Evolutionary conservation across 1,140 invertebrate species (phyloP), one percentile per base, ranked within the genome.

Genomic region (Rhagoletis pomonella): DNA sequence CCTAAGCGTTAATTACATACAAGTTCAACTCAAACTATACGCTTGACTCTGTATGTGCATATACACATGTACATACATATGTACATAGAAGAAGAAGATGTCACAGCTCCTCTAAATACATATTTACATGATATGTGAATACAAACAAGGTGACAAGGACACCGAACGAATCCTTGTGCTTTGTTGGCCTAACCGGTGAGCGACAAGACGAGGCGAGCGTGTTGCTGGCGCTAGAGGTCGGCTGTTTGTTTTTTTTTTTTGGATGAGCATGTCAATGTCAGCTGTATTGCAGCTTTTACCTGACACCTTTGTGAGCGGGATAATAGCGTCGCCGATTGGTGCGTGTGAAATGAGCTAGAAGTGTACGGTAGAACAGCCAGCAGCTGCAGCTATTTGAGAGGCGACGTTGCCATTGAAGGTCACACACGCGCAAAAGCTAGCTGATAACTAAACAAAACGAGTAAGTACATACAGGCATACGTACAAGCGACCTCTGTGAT

Each of bases 281-380:
- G 6, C 19, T 81, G 19, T 42, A 3, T 81, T 9, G 19, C 12
- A 9, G 3, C 47, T 4, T 73, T 73, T 73, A 17, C 29, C 73
- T 55, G 47, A 17, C 73, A 19, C 47, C 2, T 81, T 55, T 81
- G 47, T 29, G 73, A 81, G 47, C 55, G 73, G 14, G 44, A 81
- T 81, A 50, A 55, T 81, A 47, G 17, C 47, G 19, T 55, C 17
- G 73, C 19, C 17, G 73, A 19, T 50, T 81, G 73, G 14, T 81
- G 73, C 73, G 73, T 81, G 73, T 50, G 73, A 81, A 55, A 81
- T 81, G 73, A 81, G 50, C 73, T 81, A 55, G 73, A 29, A 81
- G n/a, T 81, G 55, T 6, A 81, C 10, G 10, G 29, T 29, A 29
- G 29, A 29, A 29, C 29, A 29, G 29, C 29, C 3, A 55, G 5